These are phyloP conservation scores for Oncorhynchus tshawytscha DNA, from an alignment of 2,113 vertebrate genomes.

Conservation along the genomic window DNA sequence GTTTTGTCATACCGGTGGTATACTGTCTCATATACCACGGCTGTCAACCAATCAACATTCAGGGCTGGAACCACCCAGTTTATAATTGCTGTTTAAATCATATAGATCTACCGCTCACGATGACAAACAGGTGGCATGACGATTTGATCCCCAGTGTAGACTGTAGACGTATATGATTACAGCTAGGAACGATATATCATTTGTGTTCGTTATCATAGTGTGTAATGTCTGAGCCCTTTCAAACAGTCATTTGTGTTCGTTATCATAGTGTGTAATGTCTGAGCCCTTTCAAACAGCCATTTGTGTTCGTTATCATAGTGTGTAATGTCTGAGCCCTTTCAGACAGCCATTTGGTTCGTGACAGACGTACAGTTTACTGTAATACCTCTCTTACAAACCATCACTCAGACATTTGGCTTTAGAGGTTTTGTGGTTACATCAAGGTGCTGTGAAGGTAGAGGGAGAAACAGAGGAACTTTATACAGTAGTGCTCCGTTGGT, in stretches of 20 bases:
- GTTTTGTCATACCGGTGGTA: too few species aligned
- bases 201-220: background rate
- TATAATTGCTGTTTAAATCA: background rate
- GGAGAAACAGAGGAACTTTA: background rate
- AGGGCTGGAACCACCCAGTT: too few species aligned
- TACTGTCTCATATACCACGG: too few species aligned
- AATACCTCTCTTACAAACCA: constrained; percentile 3
- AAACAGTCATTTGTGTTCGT: background rate
- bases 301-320: background rate
- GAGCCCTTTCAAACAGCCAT: background rate
- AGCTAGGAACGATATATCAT: background rate
- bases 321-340: background rate
- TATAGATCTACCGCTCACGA: background rate
- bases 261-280: background rate
- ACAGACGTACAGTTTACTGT: background rate
- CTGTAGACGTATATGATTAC: background rate
- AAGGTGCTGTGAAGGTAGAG: background rate
- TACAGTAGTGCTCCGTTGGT: background rate
- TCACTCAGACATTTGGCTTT: background rate
- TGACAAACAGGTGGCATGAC: background rate
- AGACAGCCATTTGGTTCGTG: background rate
- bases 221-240: background rate
- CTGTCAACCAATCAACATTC: too few species aligned
- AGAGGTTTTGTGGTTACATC: background rate
- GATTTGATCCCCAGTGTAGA: background rate